Base-by-base conservation (phyloP, 1,140 invertebrate species). In the Chrysoperla carnea region DNA sequence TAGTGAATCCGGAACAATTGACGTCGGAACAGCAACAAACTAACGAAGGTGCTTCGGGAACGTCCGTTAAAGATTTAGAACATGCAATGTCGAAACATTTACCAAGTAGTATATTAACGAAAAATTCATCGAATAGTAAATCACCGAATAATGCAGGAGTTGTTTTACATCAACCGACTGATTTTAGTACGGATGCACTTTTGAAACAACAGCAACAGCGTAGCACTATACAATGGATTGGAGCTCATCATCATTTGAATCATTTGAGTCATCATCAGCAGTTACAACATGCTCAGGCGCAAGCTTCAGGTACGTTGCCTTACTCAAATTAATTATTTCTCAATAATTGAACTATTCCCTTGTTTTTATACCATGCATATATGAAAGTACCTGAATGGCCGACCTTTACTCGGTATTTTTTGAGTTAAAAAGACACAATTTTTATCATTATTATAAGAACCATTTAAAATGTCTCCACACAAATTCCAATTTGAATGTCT, bases 61-160 rank as follows among this genome's bases (percentile, higher is more conserved):
- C 79, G 3, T 82, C 83, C 0, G 86, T 91, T 0, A 88, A 90
- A 58, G 89, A 94, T 52, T 65, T 94, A 46, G 90, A 96, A 61
- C 87, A 92, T 52, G 89, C 87, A 9, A 96, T 94, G 90, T 92
- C 90, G 14, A 91, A 93, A 57, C 90, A 95, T 65, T 64, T 94
- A 35, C 89, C 90, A 0, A 69, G 73, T 6, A 65, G 71, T 2
- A 56, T 59, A 6, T 48, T 66, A 43, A 59, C 67, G 6, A 67
- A 76, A 38, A 70, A 64, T 49, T 73, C 72, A 40, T 66, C 73
- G 5, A 58, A 68, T 12, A 23, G 17, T 23, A 23, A 23, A 23
- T 72, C 69, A 6, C 66, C 68, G 4, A 33, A 9, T 33, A 23
- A 5, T 23, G 54, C 54, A 0, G 6, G 9, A 27, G 27, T n/a